Conservation (phyloP, 2,113 vertebrate genomes). For the Plecturocebus donacophilus region DNA sequence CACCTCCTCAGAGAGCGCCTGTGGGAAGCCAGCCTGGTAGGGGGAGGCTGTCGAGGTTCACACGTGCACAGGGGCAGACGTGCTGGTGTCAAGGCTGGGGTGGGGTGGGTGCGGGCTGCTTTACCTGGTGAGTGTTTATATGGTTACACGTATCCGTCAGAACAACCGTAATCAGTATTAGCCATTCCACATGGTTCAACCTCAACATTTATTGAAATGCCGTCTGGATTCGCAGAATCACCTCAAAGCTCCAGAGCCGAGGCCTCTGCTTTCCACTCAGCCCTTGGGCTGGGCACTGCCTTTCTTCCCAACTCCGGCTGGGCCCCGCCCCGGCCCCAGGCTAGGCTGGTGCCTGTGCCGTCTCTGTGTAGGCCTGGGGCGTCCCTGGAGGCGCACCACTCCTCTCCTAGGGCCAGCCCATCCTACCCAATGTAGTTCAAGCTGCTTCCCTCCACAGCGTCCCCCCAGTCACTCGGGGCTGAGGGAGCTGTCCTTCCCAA, state of each 20-base stretch:
- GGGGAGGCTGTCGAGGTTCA: no score
- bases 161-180: neutral
- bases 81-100: neutral
- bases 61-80: neutral
- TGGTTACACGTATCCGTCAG: neutral
- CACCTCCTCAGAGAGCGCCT: neutral
- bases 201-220: neutral
- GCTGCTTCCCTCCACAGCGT: neutral
- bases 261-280: neutral
- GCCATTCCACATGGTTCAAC: neutral
- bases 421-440: neutral
- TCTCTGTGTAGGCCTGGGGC: neutral
- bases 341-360: accelerated
- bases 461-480: neutral
- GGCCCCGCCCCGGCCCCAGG: neutral
- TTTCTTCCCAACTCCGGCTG: neutral
- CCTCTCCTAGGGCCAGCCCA: neutral
- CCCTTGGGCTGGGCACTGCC: neutral
- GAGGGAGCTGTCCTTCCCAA: neutral
- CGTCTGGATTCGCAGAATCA: neutral
- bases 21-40: neutral
- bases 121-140: neutral
- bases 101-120: neutral
- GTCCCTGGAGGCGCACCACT: neutral
- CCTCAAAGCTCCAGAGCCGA: neutral